These are phyloP conservation scores for Drosophila equinoxialis DNA, from an alignment of 1,140 invertebrate species.

Conservation along the genomic window DNA sequence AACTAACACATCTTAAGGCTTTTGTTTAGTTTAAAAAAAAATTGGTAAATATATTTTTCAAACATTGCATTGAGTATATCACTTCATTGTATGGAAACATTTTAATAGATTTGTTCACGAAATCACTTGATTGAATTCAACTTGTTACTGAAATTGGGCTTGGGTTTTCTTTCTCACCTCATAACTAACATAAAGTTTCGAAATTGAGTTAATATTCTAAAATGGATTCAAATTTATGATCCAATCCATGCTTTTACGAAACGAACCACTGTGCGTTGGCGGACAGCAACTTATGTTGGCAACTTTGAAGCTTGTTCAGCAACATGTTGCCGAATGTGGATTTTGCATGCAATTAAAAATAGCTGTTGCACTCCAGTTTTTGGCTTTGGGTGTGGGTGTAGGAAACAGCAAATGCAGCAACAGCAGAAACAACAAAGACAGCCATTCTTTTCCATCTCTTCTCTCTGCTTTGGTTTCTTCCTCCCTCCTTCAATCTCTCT, in stretches of 20 bases:
- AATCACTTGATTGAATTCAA: no score
- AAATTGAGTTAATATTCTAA: no score
- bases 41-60: no score
- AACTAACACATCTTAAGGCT: no score
- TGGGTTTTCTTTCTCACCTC: no score
- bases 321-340: conserved; percentile 56
- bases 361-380: conserved; percentile 68
- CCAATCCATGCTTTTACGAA: not conserved
- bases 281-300: conserved; percentile 1
- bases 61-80: no score
- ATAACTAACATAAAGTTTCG: no score
- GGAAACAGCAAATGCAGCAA: conserved; percentile 41
- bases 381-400: conserved; percentile 55
- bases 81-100: no score
- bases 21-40: no score
- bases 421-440: conserved; percentile 53
- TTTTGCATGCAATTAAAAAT: conserved; percentile 76
- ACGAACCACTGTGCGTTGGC: not conserved
- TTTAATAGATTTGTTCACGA: no score
- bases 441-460: conserved; percentile 56
- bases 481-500: conserved; percentile 3
- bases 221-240: no score
- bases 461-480: conserved; percentile 1
- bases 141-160: no score
- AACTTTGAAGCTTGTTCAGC: conserved; percentile 40